phyloP scores from a whole-genome alignment of 1,140 invertebrate genomes.

The Trypoxylus dichotomus region DNA sequence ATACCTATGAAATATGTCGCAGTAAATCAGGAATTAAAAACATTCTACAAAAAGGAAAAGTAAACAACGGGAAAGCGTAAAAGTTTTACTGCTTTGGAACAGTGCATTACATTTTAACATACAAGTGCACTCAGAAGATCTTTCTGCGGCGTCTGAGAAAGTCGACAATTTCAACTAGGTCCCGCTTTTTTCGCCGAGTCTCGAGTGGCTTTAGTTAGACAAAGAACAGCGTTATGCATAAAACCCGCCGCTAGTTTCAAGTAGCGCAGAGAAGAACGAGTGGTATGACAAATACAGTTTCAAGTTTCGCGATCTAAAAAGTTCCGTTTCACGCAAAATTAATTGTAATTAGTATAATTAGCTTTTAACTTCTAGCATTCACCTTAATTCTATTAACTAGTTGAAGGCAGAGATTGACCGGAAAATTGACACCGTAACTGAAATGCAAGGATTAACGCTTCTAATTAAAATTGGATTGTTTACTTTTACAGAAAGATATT shows the following conservation, averaged over 20 bases:
- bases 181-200: neutral
- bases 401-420: too few species aligned
- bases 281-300: neutral
- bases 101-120: slow-evolving; percentile 30
- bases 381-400: too few species aligned
- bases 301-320: neutral
- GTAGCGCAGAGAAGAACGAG: neutral
- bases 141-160: slow-evolving; percentile 15
- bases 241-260: slow-evolving; percentile 5
- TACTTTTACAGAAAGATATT: too few species aligned
- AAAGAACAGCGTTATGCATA: slow-evolving; percentile 12
- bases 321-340: neutral
- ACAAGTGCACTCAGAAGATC: slow-evolving; percentile 30
- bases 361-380: too few species aligned
- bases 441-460: too few species aligned
- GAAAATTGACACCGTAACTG: too few species aligned
- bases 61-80: slow-evolving; percentile 24
- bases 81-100: slow-evolving; percentile 23
- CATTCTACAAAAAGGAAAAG: slow-evolving; percentile 11
- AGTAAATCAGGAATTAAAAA: slow-evolving; percentile 27
- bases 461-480: too few species aligned
- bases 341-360: too few species aligned
- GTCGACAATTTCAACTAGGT: slow-evolving; percentile 22
- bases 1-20: slow-evolving; percentile 20
- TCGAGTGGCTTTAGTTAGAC: slow-evolving; percentile 22